Evolutionary conservation across 2,888 invertebrate genomes (phyloP).

Genomic region (Plebejus anna): DNA sequence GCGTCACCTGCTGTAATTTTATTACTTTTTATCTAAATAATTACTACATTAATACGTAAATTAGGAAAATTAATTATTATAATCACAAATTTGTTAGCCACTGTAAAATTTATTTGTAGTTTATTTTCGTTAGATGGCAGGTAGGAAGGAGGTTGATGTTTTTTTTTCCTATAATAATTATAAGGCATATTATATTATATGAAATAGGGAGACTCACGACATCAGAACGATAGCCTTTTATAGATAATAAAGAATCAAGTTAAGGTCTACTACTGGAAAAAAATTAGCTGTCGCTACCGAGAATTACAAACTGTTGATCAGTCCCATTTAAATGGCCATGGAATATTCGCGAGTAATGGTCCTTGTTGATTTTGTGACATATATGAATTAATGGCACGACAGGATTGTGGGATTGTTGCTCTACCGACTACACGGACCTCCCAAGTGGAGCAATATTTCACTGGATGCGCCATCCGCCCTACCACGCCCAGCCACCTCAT

Average conservation of each 20-base stretch:
- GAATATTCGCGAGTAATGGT: slow-evolving; percentile 43
- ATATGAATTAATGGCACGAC: slow-evolving; percentile 74
- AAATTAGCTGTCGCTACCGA: not conserved
- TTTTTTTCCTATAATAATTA: not conserved
- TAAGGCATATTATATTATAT: not conserved
- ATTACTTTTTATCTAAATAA: slow-evolving; percentile 22
- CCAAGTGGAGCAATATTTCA: slow-evolving; percentile 75
- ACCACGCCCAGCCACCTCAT: slow-evolving; percentile 68
- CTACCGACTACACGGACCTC: slow-evolving; percentile 67
- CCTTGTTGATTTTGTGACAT: slow-evolving; percentile 53
- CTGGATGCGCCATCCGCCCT: slow-evolving; percentile 55
- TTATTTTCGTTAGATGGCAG: not conserved
- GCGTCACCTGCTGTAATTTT: slow-evolving; percentile 16
- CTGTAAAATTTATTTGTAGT: slow-evolving; percentile 5
- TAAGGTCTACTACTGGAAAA: not conserved
- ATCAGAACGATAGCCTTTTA: not conserved
- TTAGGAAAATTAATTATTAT: slow-evolving; percentile 11
- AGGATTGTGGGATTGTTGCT: slow-evolving; percentile 76
- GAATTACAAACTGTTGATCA: not conserved
- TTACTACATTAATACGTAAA: slow-evolving; percentile 18
- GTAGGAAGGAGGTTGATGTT: not conserved
- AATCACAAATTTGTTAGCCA: slow-evolving; percentile 11
- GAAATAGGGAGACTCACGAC: not conserved
- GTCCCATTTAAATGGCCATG: not conserved
- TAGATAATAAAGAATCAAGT: too few relatives aligned